Percentiles rank a stretch among this genome's conserved stretches.
Evolutionary conservation across 2,113 vertebrate species (phyloP).

Genomic region (Oenanthe melanoleuca): DNA sequence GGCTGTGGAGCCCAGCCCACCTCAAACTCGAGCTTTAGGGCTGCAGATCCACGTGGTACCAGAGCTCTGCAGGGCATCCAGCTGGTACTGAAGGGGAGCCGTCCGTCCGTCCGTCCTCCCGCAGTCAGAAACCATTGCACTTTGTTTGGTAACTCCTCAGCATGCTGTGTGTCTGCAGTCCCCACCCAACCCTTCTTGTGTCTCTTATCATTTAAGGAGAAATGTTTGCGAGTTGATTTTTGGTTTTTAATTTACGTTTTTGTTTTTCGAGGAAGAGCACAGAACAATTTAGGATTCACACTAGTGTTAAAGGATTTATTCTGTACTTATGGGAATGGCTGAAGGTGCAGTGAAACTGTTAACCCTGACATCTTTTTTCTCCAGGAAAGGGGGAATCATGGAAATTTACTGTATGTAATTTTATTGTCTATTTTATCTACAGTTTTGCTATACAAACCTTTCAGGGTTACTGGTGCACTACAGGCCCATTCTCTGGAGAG

Average conservation of each 20-base stretch:
- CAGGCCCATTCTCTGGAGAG: background rate
- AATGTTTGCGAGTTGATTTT: slow-evolving; percentile 38
- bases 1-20: background rate
- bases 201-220: slow-evolving; percentile 54
- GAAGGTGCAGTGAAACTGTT: slow-evolving; percentile 41
- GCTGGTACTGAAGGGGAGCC: slow-evolving; percentile 21
- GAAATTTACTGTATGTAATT: slow-evolving; percentile 5
- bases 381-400: background rate
- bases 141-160: slow-evolving; percentile 50
- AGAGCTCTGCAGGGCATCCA: background rate
- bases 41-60: background rate
- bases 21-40: background rate
- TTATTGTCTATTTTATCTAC: slow-evolving; percentile 40
- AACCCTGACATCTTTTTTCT: slow-evolving; percentile 23
- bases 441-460: background rate
- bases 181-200: background rate
- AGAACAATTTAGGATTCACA: slow-evolving; percentile 53
- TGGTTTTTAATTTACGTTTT: background rate
- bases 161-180: slow-evolving; percentile 42
- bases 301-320: slow-evolving; percentile 59
- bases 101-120: slow-evolving; percentile 16
- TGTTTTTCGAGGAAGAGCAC: slow-evolving; percentile 65
- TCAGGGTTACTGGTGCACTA: slow-evolving; percentile 17
- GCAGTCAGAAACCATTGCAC: slow-evolving; percentile 53
- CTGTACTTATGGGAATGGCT: slow-evolving; percentile 40